Conservation (phyloP, 2,888 invertebrate species). For the Operophtera brumata region DNA sequence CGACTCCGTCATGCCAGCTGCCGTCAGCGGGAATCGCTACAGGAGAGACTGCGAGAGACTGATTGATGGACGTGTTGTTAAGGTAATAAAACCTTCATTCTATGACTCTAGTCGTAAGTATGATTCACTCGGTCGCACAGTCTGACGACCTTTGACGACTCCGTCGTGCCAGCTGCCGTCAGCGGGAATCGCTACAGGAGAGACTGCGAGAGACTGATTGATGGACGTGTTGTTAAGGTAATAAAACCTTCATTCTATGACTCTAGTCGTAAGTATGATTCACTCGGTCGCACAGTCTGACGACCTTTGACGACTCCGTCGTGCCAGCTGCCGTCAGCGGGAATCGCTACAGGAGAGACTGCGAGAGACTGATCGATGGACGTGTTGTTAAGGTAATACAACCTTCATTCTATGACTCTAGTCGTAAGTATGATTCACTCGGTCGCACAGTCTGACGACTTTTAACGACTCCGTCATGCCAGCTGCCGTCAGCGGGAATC, state of each 20-base stretch:
- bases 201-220: slow-evolving; percentile 85
- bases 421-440: slow-evolving; percentile 94
- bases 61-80: slow-evolving; percentile 84
- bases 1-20: slow-evolving; percentile 81
- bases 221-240: slow-evolving; percentile 83
- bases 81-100: slow-evolving; percentile 49
- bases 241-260: not conserved
- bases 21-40: slow-evolving; percentile 64
- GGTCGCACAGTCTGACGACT: slow-evolving; percentile 92
- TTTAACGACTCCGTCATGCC: slow-evolving; percentile 86
- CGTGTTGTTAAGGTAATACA: slow-evolving; percentile 75
- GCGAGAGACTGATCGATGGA: slow-evolving; percentile 88
- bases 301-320: slow-evolving; percentile 89
- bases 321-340: slow-evolving; percentile 73
- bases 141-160: slow-evolving; percentile 90
- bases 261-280: slow-evolving; percentile 83
- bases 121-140: slow-evolving; percentile 95
- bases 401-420: too few species aligned
- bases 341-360: slow-evolving; percentile 67
- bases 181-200: slow-evolving; percentile 64
- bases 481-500: slow-evolving; percentile 66
- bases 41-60: slow-evolving; percentile 83
- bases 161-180: slow-evolving; percentile 76
- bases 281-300: slow-evolving; percentile 91
- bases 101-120: slow-evolving; percentile 61